Evolutionary conservation across 2,797 vertebrate species (phyloP).

Genomic region (Sebastes minor): DNA sequence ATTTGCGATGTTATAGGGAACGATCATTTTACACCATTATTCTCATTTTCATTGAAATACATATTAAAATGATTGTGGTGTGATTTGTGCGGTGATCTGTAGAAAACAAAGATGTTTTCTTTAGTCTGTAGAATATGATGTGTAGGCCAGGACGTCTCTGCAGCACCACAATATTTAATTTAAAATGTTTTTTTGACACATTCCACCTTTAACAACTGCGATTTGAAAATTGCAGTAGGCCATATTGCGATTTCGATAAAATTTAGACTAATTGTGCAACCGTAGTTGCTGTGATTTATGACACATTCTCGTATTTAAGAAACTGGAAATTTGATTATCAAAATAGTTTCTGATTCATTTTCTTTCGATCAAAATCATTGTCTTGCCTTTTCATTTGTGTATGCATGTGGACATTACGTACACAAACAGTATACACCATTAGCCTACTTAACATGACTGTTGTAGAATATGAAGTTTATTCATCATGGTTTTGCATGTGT

Average conservation of each 20-base stretch:
- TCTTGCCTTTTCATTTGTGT: background rate
- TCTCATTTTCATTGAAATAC: no score
- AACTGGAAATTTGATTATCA: background rate
- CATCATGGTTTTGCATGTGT: background rate
- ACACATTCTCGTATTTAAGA: background rate
- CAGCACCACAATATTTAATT: no score
- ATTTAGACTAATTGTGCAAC: no score
- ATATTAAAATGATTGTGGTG: no score
- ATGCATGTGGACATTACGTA: background rate
- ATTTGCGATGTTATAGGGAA: rapidly evolving
- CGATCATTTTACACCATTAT: rapidly evolving
- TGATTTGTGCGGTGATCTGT: rapidly evolving
- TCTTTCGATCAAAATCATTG: background rate
- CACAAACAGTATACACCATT: background rate
- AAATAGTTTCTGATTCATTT: background rate
- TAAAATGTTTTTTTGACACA: no score
- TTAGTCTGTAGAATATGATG: no score
- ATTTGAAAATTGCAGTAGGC: no score
- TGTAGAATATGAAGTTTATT: background rate
- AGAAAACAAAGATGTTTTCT: no score
- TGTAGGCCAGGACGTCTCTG: no score
- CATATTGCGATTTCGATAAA: no score
- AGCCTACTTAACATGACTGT: background rate
- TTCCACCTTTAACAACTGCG: no score
- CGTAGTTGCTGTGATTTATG: background rate